A percentile compares a stretch with the other conserved stretches of the same genome.
Conservation (phyloP, 2,113 vertebrate species). For the Proteles cristata region DNA sequence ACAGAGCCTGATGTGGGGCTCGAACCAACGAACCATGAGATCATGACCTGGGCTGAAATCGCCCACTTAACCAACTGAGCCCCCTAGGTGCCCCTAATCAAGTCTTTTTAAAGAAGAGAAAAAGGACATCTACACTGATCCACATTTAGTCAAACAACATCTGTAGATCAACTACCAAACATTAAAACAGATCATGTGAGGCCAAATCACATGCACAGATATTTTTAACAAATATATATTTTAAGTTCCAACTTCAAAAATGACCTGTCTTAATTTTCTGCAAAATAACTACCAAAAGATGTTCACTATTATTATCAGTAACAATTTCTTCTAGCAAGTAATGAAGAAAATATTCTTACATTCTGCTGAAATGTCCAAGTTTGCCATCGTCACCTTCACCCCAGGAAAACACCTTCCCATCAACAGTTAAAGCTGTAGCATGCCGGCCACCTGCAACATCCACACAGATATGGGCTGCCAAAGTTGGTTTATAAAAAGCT, state of each 20-base stretch:
- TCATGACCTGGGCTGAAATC: no score
- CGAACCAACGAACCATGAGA: no score
- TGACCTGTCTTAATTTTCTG: background rate
- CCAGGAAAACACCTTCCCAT: constrained; percentile 99
- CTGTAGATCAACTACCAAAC: background rate
- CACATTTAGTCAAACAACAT: background rate
- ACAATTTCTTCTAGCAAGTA: background rate
- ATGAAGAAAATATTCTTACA: constrained; percentile 87
- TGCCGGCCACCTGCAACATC: constrained; percentile 93
- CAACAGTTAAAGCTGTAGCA: constrained; percentile 97
- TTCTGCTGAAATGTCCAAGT: constrained; percentile 98
- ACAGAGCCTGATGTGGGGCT: no score
- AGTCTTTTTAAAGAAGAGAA: background rate
- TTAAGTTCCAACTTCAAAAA: background rate
- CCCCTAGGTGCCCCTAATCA: background rate
- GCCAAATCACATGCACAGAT: background rate
- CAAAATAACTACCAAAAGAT: background rate
- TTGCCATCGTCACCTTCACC: constrained; percentile 99
- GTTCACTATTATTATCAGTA: background rate
- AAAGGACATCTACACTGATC: background rate
- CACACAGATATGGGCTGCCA: background rate
- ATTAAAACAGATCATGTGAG: background rate
- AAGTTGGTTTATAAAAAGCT: rapidly evolving
- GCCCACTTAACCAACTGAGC: no score
- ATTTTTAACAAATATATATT: background rate